Percentiles rank a stretch among this genome's conserved stretches.
Evolutionary conservation across 2,888 invertebrate species (phyloP).

Genomic region (Hoplodrina ambigua): DNA sequence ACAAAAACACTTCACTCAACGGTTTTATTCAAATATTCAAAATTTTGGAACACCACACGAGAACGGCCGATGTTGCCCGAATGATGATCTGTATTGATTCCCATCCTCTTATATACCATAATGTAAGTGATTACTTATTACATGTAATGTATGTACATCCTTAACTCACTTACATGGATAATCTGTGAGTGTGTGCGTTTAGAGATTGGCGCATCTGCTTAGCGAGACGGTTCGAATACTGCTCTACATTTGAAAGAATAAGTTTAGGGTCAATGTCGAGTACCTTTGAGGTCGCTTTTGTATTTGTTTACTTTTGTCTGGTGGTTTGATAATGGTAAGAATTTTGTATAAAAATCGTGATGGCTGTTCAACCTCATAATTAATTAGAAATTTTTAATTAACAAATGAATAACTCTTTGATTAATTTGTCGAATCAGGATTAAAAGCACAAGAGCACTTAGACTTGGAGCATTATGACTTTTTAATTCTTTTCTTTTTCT

Average conservation of each 20-base stretch:
- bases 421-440: no score
- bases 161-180: conserved; percentile 32
- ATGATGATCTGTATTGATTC: conserved; percentile 61
- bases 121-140: conserved; percentile 63
- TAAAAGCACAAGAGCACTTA: no score
- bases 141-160: conserved; percentile 50
- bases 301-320: neutral
- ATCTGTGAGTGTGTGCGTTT: conserved; percentile 40
- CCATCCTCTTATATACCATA: conserved; percentile 62
- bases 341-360: neutral
- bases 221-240: conserved; percentile 53
- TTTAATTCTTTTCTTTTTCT: no score
- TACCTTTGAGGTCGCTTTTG: neutral
- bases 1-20: conserved; percentile 49
- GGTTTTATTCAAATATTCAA: conserved; percentile 34
- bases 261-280: conserved; percentile 52
- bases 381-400: no score
- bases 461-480: no score
- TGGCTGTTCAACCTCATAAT: no score
- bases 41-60: conserved; percentile 55
- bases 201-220: conserved; percentile 66
- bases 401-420: no score
- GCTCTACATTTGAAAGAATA: conserved; percentile 52
- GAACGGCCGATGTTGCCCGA: conserved; percentile 58
- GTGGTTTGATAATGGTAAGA: neutral